These are phyloP conservation scores for Aegotheles bennettii DNA, from an alignment of 2,113 vertebrate species.

Conservation along the genomic window DNA sequence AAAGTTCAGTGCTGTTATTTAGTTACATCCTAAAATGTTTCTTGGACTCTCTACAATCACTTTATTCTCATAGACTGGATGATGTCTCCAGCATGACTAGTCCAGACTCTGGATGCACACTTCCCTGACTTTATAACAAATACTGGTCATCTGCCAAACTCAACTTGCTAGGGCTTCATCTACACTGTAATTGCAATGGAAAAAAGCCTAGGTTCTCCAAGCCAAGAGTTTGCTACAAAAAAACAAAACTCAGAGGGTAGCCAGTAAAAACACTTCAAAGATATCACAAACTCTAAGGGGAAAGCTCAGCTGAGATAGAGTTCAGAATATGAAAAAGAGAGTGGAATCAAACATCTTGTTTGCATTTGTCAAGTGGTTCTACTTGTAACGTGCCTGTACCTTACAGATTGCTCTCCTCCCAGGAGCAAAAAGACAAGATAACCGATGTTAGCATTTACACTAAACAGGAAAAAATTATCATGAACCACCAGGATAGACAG, in stretches of 20 bases:
- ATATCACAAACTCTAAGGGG: neutral
- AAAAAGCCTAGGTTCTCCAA: neutral
- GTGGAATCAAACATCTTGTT: neutral
- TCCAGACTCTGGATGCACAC: neutral
- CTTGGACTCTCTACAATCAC: neutral
- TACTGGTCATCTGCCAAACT: neutral
- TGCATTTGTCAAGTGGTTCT: neutral
- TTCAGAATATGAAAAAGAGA: neutral
- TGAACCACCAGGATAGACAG: neutral
- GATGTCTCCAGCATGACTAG: neutral
- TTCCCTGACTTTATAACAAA: neutral
- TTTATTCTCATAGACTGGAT: neutral
- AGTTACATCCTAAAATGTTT: neutral
- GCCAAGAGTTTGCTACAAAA: neutral
- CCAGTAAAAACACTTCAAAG: neutral
- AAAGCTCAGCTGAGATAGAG: neutral
- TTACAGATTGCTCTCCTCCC: neutral
- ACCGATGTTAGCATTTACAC: neutral
- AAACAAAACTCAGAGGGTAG: neutral
- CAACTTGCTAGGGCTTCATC: neutral
- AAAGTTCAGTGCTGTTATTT: neutral
- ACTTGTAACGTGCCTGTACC: neutral
- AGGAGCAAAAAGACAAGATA: neutral
- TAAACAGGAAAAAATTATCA: neutral
- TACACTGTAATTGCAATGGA: neutral